These are phyloP conservation scores for Liparis tanakae DNA, from an alignment of 2,797 vertebrate species.

Conservation along the genomic window DNA sequence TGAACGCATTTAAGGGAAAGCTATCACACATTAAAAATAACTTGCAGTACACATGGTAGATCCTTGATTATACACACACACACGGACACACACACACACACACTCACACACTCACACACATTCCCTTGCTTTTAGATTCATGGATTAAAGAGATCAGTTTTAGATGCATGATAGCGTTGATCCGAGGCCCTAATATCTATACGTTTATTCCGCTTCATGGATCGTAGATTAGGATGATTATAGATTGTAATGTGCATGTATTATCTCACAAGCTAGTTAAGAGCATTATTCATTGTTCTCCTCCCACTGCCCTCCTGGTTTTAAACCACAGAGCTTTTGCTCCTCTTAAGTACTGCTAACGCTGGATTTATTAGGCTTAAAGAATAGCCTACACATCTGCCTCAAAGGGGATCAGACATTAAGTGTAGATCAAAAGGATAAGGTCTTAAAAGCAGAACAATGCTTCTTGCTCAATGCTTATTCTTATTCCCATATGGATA, in stretches of 20 bases:
- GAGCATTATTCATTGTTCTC: conserved; percentile 72
- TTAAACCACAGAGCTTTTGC: conserved; percentile 69
- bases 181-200: conserved; percentile 24
- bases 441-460: conserved; percentile 76
- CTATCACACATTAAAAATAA: conserved; percentile 1
- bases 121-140: not conserved
- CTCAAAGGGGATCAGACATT: conserved; percentile 82
- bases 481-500: conserved; percentile 62
- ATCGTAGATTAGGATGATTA: conserved; percentile 67
- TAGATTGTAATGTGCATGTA: conserved; percentile 69
- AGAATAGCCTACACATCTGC: conserved; percentile 74
- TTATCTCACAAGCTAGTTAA: conserved; percentile 73
- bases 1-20: not conserved
- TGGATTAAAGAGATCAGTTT: conserved; percentile 27
- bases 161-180: conserved; percentile 14
- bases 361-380: conserved; percentile 83
- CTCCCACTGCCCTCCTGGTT: conserved; percentile 61
- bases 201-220: conserved; percentile 50
- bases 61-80: not conserved
- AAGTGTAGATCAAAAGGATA: conserved; percentile 82
- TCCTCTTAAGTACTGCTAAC: conserved; percentile 76
- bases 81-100: not conserved
- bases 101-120: conserved; percentile 14
- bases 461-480: conserved; percentile 54
- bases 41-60: not conserved